Conservation (phyloP, 2,888 invertebrate genomes). For the Notocelia uddmanniana region DNA sequence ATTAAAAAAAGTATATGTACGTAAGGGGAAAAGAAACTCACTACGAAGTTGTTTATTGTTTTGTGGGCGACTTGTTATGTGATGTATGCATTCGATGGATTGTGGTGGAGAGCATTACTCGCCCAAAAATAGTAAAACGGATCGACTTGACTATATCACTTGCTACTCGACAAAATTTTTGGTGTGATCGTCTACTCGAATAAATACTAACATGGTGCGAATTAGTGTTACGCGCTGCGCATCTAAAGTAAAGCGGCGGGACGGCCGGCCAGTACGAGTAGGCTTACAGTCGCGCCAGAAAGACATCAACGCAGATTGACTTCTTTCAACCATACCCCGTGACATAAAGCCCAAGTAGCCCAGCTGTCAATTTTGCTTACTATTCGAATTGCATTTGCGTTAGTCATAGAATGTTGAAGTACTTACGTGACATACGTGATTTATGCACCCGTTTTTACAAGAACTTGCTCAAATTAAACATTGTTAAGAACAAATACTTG, state of each 20-base stretch:
- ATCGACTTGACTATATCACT: no score
- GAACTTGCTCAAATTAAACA: not conserved
- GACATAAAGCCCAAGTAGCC: not conserved
- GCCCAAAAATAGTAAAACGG: no score
- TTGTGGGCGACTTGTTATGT: no score
- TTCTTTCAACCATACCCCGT: not conserved
- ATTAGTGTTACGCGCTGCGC: not conserved
- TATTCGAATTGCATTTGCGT: conserved; percentile 1
- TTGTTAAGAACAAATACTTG: not conserved
- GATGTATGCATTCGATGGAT: no score
- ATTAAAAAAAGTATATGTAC: no score
- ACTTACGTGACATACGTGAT: not conserved
- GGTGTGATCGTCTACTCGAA: no score
- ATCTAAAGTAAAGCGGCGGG: not conserved
- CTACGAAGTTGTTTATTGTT: no score
- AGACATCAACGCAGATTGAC: conserved; percentile 2
- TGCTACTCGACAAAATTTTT: no score
- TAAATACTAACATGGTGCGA: no score
- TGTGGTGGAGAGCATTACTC: no score
- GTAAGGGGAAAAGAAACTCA: no score
- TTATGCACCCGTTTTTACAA: not conserved
- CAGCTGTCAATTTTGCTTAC: not conserved
- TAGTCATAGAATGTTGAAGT: not conserved
- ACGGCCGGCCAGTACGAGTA: not conserved
- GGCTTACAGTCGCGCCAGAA: not conserved